Evolutionary conservation across 2,797 vertebrate species (phyloP), one percentile per base, ranked within the genome.

Genomic region (Paramormyrops hopkinsi): DNA sequence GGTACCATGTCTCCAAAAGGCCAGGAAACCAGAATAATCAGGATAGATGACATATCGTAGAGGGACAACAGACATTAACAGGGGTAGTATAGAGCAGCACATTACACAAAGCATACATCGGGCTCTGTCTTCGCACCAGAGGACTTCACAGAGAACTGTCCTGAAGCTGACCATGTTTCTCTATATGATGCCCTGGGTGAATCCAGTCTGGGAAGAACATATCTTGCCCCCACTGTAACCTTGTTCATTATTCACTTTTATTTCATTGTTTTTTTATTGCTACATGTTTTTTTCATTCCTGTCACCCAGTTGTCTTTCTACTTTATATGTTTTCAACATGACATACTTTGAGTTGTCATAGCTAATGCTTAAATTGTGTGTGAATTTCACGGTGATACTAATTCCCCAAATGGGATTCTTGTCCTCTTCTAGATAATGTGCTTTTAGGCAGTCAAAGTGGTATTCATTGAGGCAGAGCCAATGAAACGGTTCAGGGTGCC

Each of bases 31-130:
- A 88, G 87, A 90, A 86, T 90, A 92, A 93, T 86, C 89, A 90
- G 90, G 90, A 92, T 92, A 92, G 90, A 93, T 93, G 88, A 62
- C 62, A 88, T 69, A 83, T 90, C 88, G 90, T 90, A 85, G 56
- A 91, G 69, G 87, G 79, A 91, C 87, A 91, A 89, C 90, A 86
- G 83, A 89, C 91, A 90, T 92, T 91, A 91, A 88, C 90, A 84
- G 59, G 19, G 87, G 50, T 89, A 90, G 88, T 91, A 90, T 73
- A 33, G 37, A 85, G 88, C 84, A 89, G 88, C 76, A 86, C 50
- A 89, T 92, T 59, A 89, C 29, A 73, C 90, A 44, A 86, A 89
- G 54, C 29, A 87, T 65, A 79, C 48, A 86, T 89, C 89, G 11
- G 88, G 88, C 88, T 91, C 84, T 54, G 88, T 69, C 54, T 87